Evolutionary conservation across 2,888 invertebrate genomes (phyloP), one percentile per base, ranked within the genome.

Genomic region (Chrysolina americana): DNA sequence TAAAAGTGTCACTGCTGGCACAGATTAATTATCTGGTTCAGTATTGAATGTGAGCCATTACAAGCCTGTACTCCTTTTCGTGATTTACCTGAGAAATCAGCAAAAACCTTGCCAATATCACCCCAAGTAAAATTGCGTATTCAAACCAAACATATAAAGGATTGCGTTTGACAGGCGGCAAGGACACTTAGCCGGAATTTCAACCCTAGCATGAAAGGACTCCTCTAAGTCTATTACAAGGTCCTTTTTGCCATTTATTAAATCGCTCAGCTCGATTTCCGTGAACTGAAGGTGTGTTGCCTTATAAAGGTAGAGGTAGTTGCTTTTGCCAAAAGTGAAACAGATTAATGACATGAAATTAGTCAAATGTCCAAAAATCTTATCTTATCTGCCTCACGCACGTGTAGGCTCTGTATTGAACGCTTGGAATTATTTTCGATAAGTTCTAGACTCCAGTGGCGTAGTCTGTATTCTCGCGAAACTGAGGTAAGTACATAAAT

Each of bases 341-440:
- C 82, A 85, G 86, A 87, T 86, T 86, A 86, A 87, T 86, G 86
- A 80, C 75, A 44, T 71, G 83, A 83, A 86, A 87, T 87, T 87
- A 87, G 86, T 87, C 84, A 86, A 84, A 80, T 85, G 87, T 86
- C 87, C 83, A 82, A 86, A 85, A 85, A 86, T 86, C 85, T 85
- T 79, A 78, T 76, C 81, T 82, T 85, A 83, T 84, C 84, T 84
- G 79, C 80, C 80, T 78, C 78, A 83, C 83, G 85, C 86, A 86
- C 86, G 86, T 86, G 86, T 82, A 79, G 71, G 36, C 53, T 53
- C 53, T 36, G 41, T 68, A 79, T 79, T 73, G 77, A 79, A 70
- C 75, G 63, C 68, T 71, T 44, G 71, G 70, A 75, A 78, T 76
- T 74, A 76, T 77, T 76, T 78, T 74, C 80, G 73, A 78, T 78